Conservation (phyloP, 2,113 vertebrate species). For the Pelobates fuscus region DNA sequence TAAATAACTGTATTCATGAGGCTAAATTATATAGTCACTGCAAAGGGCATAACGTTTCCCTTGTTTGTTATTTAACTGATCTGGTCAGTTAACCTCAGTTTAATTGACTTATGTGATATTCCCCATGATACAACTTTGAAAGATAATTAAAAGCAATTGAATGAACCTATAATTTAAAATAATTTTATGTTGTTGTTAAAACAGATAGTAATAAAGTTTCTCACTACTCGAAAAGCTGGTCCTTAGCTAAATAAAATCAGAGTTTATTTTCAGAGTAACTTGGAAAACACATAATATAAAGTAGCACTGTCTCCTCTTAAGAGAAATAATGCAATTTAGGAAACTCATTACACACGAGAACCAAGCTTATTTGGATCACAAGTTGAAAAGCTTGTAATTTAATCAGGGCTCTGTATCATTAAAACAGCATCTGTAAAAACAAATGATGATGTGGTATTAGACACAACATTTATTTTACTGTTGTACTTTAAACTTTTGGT, state of each 20-base stretch:
- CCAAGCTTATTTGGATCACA: slow-evolving; percentile 37
- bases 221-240: background rate
- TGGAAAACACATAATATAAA: slow-evolving; percentile 27
- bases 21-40: too few species aligned
- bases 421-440: slow-evolving; percentile 42
- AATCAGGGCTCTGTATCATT: slow-evolving; percentile 40
- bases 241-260: background rate
- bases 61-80: background rate
- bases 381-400: slow-evolving; percentile 42
- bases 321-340: slow-evolving; percentile 46
- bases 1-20: too few species aligned
- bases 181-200: background rate
- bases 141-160: background rate
- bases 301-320: slow-evolving; percentile 28
- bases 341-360: slow-evolving; percentile 37
- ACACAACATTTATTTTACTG: slow-evolving; percentile 40
- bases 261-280: slow-evolving; percentile 22
- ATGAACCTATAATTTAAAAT: background rate
- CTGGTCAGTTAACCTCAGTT: background rate
- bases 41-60: too few species aligned
- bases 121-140: background rate
- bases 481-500: slow-evolving; percentile 28
- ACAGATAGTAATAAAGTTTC: background rate
- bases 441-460: slow-evolving; percentile 39
- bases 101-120: background rate